Percentiles rank a stretch among this genome's conserved stretches.
Conservation (phyloP, 2,113 vertebrate genomes). For the Callaeas wilsoni region DNA sequence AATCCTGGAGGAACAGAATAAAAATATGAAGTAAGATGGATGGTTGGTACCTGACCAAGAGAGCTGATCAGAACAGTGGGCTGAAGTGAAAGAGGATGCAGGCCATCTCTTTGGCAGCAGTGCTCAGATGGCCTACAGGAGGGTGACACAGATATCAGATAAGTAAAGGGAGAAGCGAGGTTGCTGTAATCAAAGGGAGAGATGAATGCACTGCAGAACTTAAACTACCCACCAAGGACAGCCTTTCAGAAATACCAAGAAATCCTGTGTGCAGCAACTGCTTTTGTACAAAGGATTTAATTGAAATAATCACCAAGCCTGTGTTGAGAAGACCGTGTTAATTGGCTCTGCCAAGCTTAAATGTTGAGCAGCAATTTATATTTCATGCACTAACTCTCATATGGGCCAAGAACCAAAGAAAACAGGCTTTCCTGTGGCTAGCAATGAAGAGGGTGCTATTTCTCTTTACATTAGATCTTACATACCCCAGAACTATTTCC, state of each 20-base stretch:
- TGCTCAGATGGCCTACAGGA: background rate
- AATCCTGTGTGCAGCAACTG: background rate
- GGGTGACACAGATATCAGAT: background rate
- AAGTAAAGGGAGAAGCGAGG: background rate
- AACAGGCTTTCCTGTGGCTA: constrained; percentile 26
- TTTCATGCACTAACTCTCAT: constrained; percentile 45
- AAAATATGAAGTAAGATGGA: background rate
- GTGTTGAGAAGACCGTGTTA: constrained; percentile 16
- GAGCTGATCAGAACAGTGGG: background rate
- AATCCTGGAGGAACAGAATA: background rate
- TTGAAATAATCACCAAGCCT: constrained; percentile 24
- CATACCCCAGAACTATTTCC: constrained; percentile 1
- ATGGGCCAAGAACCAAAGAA: constrained; percentile 35
- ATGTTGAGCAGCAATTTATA: constrained; percentile 38
- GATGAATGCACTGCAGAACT: background rate
- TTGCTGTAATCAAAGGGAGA: background rate
- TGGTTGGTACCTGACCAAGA: background rate
- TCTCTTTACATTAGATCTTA: background rate
- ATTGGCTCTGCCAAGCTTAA: constrained; percentile 20
- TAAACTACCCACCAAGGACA: constrained; percentile 3
- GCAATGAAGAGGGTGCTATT: background rate
- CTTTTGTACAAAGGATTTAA: constrained; percentile 5
- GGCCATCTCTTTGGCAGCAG: background rate
- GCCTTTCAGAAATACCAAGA: background rate
- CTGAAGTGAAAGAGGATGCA: background rate